phyloP scores from a whole-genome alignment of 2,797 vertebrate genomes.

The Platalea minor region DNA sequence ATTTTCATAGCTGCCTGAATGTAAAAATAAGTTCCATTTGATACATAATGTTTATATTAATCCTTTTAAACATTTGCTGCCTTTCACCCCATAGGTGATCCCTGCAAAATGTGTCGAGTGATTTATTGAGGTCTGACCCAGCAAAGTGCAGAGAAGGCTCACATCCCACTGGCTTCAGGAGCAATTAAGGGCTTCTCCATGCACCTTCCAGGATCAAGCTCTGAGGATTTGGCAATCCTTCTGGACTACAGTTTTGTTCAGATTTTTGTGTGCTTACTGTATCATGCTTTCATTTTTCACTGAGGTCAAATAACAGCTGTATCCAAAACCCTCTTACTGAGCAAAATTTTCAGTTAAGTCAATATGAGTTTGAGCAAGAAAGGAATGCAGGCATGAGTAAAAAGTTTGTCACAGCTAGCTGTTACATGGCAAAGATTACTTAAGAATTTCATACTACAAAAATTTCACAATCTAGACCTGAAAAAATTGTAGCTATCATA shows the following conservation, averaged over 20 bases:
- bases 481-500: not conserved
- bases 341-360: not conserved
- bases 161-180: constrained; percentile 21
- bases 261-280: not conserved
- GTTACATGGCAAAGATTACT: not conserved
- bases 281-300: not conserved
- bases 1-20: constrained; percentile 44
- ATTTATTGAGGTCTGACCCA: constrained; percentile 41
- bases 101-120: not conserved
- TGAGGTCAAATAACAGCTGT: not conserved
- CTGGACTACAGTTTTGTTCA: not conserved
- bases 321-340: not conserved
- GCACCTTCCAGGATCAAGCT: not conserved
- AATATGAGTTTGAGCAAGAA: not conserved
- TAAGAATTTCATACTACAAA: not conserved
- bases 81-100: constrained; percentile 31
- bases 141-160: constrained; percentile 23
- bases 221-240: not conserved
- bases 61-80: constrained; percentile 58
- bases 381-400: not conserved
- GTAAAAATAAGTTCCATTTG: constrained; percentile 44
- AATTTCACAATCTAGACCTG: not conserved
- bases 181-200: not conserved
- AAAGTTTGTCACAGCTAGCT: not conserved
- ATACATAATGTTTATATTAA: constrained; percentile 58